Conservation (phyloP, 2,888 invertebrate genomes). For the Sinhomidia bicolor region DNA sequence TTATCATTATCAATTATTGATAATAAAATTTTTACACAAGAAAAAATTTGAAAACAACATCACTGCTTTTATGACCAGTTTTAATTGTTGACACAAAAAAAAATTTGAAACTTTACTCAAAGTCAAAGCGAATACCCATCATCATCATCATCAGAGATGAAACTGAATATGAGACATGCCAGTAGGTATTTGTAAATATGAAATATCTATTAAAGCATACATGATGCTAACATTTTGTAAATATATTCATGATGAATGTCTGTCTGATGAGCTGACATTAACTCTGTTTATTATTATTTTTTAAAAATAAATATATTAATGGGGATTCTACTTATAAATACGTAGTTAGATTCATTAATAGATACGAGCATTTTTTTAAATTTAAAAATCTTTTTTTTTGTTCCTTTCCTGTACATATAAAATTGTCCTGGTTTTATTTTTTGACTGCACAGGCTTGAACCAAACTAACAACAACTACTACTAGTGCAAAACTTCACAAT, state of each 20-base stretch:
- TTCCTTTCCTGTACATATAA: neutral
- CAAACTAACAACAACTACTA: neutral
- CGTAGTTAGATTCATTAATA: neutral
- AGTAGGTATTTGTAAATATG: neutral
- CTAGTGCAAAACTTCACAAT: too few species aligned
- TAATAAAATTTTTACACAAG: neutral
- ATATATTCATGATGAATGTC: too few species aligned
- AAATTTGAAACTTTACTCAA: neutral
- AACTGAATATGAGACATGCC: constrained; percentile 24
- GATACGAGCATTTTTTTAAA: neutral
- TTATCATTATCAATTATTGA: too few species aligned
- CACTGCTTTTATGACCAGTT: constrained; percentile 30
- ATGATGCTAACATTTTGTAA: neutral
- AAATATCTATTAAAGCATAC: neutral
- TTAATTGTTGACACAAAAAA: neutral
- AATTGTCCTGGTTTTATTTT: neutral
- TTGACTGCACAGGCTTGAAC: neutral
- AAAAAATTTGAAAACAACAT: neutral
- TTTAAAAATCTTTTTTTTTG: neutral
- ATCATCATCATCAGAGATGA: neutral
- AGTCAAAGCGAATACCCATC: neutral
- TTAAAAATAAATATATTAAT: neutral
- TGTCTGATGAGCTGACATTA: too few species aligned
- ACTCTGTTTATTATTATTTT: too few species aligned
- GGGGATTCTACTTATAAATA: too few species aligned